Percentiles rank a stretch among this genome's conserved stretches.
Conservation (phyloP, 2,888 invertebrate species). For the Philopedon plagiatum region DNA sequence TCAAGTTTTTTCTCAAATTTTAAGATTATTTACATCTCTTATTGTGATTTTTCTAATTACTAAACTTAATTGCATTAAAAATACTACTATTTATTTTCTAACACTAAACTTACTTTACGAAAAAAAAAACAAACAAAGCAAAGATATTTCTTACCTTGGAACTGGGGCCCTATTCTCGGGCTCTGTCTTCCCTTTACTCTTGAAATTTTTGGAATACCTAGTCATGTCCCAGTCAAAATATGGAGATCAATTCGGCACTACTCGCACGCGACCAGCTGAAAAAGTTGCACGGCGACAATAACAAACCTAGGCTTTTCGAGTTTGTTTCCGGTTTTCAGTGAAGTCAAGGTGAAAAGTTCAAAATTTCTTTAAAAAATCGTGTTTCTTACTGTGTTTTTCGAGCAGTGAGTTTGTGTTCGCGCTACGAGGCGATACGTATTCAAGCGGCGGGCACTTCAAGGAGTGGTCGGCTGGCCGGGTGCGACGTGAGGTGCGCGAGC, state of each 20-base stretch:
- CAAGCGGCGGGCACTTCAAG: constrained; percentile 42
- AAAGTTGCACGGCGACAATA: background rate
- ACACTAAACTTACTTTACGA: background rate
- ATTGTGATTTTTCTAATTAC: too few species aligned
- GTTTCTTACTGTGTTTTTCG: constrained; percentile 25
- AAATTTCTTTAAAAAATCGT: constrained; percentile 1
- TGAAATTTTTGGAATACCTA: constrained; percentile 8
- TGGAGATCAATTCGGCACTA: constrained; percentile 19
- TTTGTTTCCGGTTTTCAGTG: background rate
- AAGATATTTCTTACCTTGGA: constrained; percentile 36
- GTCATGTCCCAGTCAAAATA: constrained; percentile 32
- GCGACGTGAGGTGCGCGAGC: constrained; percentile 47
- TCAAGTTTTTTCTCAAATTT: too few species aligned
- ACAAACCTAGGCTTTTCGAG: background rate
- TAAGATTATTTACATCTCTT: too few species aligned
- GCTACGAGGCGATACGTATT: constrained; percentile 40
- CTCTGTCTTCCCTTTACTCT: constrained; percentile 12
- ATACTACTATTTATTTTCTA: too few species aligned
- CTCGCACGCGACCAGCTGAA: background rate
- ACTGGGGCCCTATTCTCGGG: constrained; percentile 46
- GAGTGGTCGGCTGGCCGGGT: constrained; percentile 50
- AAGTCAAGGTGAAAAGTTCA: background rate
- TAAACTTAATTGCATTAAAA: too few species aligned
- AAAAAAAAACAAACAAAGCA: background rate
- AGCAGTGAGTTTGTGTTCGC: constrained; percentile 40